Evolutionary conservation across 2,888 invertebrate species (phyloP), one percentile per base, ranked within the genome.

Genomic region (Limnephilus auricula): DNA sequence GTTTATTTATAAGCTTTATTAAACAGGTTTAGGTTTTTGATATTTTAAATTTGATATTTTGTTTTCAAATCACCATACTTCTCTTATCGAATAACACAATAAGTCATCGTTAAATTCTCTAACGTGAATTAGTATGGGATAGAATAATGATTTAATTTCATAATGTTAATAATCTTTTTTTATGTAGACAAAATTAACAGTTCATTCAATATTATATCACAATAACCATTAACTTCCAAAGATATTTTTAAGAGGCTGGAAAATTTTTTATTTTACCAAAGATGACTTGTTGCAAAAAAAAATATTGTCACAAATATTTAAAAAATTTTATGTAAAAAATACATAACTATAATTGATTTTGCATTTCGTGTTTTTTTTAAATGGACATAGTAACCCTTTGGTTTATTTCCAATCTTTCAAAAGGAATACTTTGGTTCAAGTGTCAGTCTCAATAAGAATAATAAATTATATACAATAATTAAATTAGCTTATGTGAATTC

Each of bases 151-250:
- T 50, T 65, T 25, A 25, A 18, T 65, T 65, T 25, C 50, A 65
- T 25, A 65, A 65, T 65, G 2, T 18, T 25, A 25, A 65, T 65
- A 65, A 65, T 50, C 12, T 50, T 12, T 15, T 50, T 50, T 12
- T n/a, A 65, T 18, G 5, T 25, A 9, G n/a, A n/a, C 25, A 65
- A 65, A 65, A 65, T 65, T 65, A 50, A 18, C 50, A 65, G n/a
- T 65, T 65, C 25, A 65, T n/a, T 25, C 25, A 65, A 65, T n/a
- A n/a, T 65, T n/a, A 25, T 65, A 65, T 25, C 25, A 6, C n/a
- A 65, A n/a, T 32, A 34, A 32, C 32, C 82, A 82, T 34, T 82
- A 25, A 18, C 25, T 82, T 82, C 82, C 82, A 82, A 82, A 82
- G 82, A 82, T 82, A 82, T 82, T 82, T 82, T 82, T 82, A 34